Base-by-base conservation (phyloP, 2,113 vertebrate species). In the Odocoileus hemionus region DNA sequence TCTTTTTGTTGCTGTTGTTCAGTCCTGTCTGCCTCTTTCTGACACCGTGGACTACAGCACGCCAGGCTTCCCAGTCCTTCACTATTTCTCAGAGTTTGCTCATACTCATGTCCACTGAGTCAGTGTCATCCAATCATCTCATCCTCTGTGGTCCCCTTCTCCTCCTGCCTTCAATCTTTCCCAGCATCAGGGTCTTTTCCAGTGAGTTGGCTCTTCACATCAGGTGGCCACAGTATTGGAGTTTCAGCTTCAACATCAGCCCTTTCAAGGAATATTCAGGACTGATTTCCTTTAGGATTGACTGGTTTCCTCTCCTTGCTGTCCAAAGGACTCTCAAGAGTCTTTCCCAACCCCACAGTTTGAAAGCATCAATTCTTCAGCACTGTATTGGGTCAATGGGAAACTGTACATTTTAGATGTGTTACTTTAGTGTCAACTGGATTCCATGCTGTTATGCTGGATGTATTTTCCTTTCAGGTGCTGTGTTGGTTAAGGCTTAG, bases 401-500 rank as follows among this genome's bases (percentile, higher is more conserved):
- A 45, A 96, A 33, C 45, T 5, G 17, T 21, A 39, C 15, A 2
- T 95, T 84, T 95, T 26, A 61, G 26, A 26, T 39, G 28, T 2
- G 12, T 91, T 67, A 33, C 84, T 58, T 96, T 21, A 21, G 12
- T 33, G 4, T 79, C 39, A 39, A 55, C n/a, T 55, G n/a, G 47
- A 80, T 87, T 74, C 70, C 52, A 7, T 16, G 43, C 8, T 76
- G 1, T 89, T 61, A n/a, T 6, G 10, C 61, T 90, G 13, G 58
- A 95, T 94, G 95, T 92, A 55, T 74, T 90, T 89, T 70, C 50
- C 76, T 90, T 80, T 4, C 6, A 6, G 47, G 36, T 87, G 52
- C 43, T 82, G 45, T 67, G 78, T 85, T 88, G 87, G 74, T 90
- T 95, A 90, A 95, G 47, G 80, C 64, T 97, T 86, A 92, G 84